Percentiles rank a stretch among this genome's conserved stretches.
These are phyloP conservation scores for Piezodorus guildinii DNA, from an alignment of 1,140 invertebrate genomes.

Conservation along the genomic window DNA sequence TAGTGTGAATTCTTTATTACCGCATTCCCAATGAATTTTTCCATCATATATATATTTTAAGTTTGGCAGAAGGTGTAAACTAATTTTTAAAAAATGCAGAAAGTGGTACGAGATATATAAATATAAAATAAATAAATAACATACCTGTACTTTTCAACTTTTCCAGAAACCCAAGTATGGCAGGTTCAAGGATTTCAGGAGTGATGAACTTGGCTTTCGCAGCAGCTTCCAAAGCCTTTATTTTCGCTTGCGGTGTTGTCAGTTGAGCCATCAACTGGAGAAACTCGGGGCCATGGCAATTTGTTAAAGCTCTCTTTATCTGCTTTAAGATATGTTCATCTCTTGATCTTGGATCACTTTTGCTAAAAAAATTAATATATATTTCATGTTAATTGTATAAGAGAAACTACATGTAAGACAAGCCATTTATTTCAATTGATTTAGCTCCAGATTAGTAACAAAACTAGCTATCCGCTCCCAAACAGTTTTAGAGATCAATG, in stretches of 20 bases:
- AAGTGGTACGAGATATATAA: too few species aligned
- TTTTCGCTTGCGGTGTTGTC: constrained; percentile 57
- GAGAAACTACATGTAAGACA: too few species aligned
- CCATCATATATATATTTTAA: too few species aligned
- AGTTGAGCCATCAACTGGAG: constrained; percentile 47
- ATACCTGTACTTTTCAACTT: constrained; percentile 12
- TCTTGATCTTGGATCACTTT: constrained; percentile 70
- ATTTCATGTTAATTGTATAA: too few species aligned
- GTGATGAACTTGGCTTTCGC: constrained; percentile 47
- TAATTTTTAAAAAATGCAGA: neutral
- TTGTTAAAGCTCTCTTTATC: constrained; percentile 53
- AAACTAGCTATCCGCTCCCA: too few species aligned
- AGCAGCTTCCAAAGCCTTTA: constrained; percentile 59
- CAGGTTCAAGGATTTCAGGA: constrained; percentile 37
- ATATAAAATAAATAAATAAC: neutral
- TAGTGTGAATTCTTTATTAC: too few species aligned
- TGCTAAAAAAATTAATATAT: constrained; percentile 43
- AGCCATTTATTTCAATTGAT: too few species aligned
- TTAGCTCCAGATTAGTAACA: too few species aligned
- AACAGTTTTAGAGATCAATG: too few species aligned
- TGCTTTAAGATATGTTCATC: constrained; percentile 78
- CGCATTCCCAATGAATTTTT: too few species aligned
- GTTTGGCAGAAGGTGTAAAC: too few species aligned
- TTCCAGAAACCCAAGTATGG: constrained; percentile 1
- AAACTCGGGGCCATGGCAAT: constrained; percentile 41